Evolutionary conservation across 2,888 invertebrate species (phyloP).

Genomic region (Apamea monoglypha): DNA sequence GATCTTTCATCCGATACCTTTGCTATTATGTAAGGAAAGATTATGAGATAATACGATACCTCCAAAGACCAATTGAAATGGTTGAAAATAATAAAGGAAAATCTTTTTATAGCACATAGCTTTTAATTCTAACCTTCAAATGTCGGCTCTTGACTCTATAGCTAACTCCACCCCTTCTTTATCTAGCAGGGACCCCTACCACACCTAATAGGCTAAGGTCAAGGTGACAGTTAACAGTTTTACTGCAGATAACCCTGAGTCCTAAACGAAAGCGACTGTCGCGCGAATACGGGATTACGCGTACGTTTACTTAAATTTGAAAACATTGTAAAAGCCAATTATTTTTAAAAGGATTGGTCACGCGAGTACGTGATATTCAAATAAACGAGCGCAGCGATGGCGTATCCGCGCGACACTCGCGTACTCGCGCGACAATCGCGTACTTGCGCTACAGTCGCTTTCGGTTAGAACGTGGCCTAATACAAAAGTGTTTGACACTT

Average conservation of each 20-base stretch:
- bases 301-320: background rate
- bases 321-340: background rate
- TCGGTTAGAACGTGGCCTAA: background rate
- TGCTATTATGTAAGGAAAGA: conserved; percentile 8
- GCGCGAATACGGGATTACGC: background rate
- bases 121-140: conserved; percentile 8
- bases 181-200: background rate
- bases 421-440: background rate
- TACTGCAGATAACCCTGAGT: background rate
- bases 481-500: background rate
- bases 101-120: background rate
- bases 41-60: background rate
- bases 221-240: background rate
- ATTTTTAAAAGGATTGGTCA: background rate
- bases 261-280: background rate
- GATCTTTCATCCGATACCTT: background rate
- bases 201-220: background rate
- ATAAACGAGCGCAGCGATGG: background rate
- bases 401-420: background rate
- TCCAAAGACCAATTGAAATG: background rate
- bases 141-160: background rate
- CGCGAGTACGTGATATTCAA: background rate
- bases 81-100: background rate
- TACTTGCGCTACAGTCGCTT: background rate
- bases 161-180: background rate